Evolutionary conservation across 1,140 invertebrate genomes (phyloP), one percentile per base, ranked within the genome.

Genomic region (Tyrophagus putrescentiae): DNA sequence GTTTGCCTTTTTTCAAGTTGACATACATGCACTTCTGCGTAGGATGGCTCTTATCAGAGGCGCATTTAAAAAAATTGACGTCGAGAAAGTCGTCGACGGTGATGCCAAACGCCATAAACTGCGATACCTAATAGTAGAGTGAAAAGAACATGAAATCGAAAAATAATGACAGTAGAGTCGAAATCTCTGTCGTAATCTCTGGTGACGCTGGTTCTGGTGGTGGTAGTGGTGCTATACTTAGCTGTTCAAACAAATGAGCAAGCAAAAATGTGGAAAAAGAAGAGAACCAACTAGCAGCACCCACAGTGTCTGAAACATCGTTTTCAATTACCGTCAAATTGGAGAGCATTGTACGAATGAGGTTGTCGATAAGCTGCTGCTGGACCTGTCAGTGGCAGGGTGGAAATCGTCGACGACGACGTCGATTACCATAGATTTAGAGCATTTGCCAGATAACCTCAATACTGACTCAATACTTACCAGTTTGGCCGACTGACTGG

Each of bases 351-450:
- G 36, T 44, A 3, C 57, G 34, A 18, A 59, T 42, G 9, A 29
- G 28, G 18, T 59, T 42, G 25, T 59, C 57, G 57, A 59, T 44
- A 11, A 59, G 39, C 33, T 18, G 39, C 34, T 59, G 57, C 50
- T 59, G 57, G 23, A 45, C 21, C 57, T 59, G 23, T 57, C 5
- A 57, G 29, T 57, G 11, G 32, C 18, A 5, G 27, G 18, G 42
- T n/a, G 6, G 16, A 39, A 34, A 50, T 48, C 5, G 5, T 6
- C 6, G n/a, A 48, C 31, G 25, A 6, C 23, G 7, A 48, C 23
- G 31, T n/a, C 13, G 36, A 39, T 13, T 39, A 13, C 36, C n/a
- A 13, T 39, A 13, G 36, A 39, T 13, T 13, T 39, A 13, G n/a
- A 13, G 13, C 13, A 13, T 39, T n/a, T 39, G 36, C 13, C n/a